Conservation (phyloP, 2,797 vertebrate species). For the Pachyuromys duprasi region DNA sequence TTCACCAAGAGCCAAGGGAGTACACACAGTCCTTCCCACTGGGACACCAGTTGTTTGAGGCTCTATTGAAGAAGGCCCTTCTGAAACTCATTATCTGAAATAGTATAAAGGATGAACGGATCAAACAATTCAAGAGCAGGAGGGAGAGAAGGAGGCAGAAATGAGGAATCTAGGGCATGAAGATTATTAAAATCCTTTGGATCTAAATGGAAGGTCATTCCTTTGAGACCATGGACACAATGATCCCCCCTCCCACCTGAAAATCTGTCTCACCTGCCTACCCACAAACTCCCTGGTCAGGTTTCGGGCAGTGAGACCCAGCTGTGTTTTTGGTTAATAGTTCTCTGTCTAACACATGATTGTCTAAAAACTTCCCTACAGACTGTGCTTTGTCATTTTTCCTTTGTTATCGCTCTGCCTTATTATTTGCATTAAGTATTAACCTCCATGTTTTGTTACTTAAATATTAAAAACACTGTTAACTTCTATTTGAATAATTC, state of each 20-base stretch:
- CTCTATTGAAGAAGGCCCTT: neutral
- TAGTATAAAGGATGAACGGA: neutral
- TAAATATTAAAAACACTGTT: slow-evolving; percentile 81
- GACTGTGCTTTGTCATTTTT: slow-evolving; percentile 31
- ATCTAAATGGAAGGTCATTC: neutral
- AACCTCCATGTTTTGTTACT: slow-evolving; percentile 77
- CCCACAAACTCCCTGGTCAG: neutral
- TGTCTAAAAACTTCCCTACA: slow-evolving; percentile 62
- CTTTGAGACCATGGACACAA: neutral
- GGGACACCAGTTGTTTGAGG: neutral
- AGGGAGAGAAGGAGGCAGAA: rapidly evolving
- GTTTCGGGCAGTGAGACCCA: neutral
- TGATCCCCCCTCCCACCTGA: too few species aligned
- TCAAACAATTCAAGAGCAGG: neutral
- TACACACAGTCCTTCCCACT: neutral
- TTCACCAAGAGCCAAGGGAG: neutral
- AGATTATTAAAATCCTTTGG: neutral
- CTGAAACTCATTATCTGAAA: neutral
- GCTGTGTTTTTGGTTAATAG: neutral
- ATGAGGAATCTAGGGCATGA: neutral
- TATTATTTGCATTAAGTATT: slow-evolving; percentile 70
- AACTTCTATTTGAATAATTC: slow-evolving; percentile 57
- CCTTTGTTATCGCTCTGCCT: slow-evolving; percentile 44
- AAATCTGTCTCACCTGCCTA: neutral
- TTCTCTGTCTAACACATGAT: neutral